A percentile compares a stretch with the other conserved stretches of the same genome.
phyloP scores from a whole-genome alignment of 2,888 invertebrate species.

The Agrotis segetum region DNA sequence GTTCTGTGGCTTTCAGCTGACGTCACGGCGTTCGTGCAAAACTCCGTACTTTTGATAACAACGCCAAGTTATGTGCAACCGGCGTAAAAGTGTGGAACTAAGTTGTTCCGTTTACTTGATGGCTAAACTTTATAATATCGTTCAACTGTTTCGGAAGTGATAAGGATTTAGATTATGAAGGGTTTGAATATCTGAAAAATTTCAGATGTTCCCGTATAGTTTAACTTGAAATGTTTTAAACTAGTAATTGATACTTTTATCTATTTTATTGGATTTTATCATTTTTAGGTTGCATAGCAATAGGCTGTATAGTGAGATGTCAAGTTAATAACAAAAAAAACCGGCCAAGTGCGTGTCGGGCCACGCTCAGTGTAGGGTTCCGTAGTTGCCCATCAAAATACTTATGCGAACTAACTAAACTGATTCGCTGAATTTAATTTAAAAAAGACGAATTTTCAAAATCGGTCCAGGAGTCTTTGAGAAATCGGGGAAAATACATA shows the following conservation, averaged over 20 bases:
- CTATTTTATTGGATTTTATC: neutral
- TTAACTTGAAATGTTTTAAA: neutral
- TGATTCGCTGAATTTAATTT: too few relatives aligned
- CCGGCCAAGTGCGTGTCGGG: too few relatives aligned
- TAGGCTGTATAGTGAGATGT: neutral
- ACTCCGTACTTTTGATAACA: conserved; percentile 45
- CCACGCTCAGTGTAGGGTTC: too few relatives aligned
- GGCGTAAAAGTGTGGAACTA: conserved; percentile 13
- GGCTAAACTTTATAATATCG: conserved; percentile 32
- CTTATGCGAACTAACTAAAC: too few relatives aligned
- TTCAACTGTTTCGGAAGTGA: conserved; percentile 42
- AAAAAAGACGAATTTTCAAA: too few relatives aligned
- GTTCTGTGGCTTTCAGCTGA: conserved; percentile 38
- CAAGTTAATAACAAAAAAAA: too few relatives aligned
- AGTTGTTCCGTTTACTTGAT: conserved; percentile 12
- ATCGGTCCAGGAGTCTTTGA: too few relatives aligned
- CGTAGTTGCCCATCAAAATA: too few relatives aligned
- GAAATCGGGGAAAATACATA: too few relatives aligned
- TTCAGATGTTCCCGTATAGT: neutral
- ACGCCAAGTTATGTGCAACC: conserved; percentile 22
- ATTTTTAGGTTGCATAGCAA: too few relatives aligned
- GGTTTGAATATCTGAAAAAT: conserved; percentile 20
- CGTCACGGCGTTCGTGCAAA: conserved; percentile 32
- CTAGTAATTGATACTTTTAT: neutral
- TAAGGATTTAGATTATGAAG: conserved; percentile 41